These are phyloP conservation scores for Pteropus alecto DNA, from an alignment of 2,113 vertebrate genomes.

Conservation along the genomic window DNA sequence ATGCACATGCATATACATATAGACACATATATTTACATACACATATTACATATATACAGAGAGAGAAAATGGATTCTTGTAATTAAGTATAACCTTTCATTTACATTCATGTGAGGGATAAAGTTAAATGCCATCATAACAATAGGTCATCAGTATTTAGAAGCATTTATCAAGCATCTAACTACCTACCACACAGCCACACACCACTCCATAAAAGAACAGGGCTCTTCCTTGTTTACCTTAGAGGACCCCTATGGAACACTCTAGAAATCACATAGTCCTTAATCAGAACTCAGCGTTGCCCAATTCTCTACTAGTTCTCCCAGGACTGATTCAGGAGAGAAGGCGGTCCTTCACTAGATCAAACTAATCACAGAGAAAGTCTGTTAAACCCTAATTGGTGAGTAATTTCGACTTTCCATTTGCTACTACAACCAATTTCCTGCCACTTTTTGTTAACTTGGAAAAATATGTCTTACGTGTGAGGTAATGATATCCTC, in stretches of 20 bases:
- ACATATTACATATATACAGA: neutral
- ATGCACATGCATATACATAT: neutral
- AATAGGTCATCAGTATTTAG: neutral
- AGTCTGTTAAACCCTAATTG: slow-evolving; percentile 75
- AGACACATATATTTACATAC: neutral
- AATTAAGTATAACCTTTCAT: neutral
- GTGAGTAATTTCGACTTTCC: slow-evolving; percentile 67
- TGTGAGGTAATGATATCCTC: slow-evolving; percentile 61
- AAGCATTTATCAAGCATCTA: neutral
- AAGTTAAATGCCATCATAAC: neutral
- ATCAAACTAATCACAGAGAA: slow-evolving; percentile 72
- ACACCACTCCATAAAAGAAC: neutral
- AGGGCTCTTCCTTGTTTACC: slow-evolving; percentile 54
- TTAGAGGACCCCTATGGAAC: slow-evolving; percentile 59
- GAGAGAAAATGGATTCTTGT: neutral
- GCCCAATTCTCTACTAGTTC: slow-evolving; percentile 49
- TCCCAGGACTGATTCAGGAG: slow-evolving; percentile 69
- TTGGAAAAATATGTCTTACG: slow-evolving; percentile 62
- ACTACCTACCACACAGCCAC: neutral
- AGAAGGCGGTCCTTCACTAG: slow-evolving; percentile 72
- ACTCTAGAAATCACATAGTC: slow-evolving; percentile 67
- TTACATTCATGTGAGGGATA: neutral
- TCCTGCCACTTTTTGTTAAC: slow-evolving; percentile 71
- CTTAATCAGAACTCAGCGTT: slow-evolving; percentile 57
- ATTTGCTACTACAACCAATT: slow-evolving; percentile 54